phyloP scores from a whole-genome alignment of 2,113 vertebrate species.

The Fulmarus glacialis region DNA sequence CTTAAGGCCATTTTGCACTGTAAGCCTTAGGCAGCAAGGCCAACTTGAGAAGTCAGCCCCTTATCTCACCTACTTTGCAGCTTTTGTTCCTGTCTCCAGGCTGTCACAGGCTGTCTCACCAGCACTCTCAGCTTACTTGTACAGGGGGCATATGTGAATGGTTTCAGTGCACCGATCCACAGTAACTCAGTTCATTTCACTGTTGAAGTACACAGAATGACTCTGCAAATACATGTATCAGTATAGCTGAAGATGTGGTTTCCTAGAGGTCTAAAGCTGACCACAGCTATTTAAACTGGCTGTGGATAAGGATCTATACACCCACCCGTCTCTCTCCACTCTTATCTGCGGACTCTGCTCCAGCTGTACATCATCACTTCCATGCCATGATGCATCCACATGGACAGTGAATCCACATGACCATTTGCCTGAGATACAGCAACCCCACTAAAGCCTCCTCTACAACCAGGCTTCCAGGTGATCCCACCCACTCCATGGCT shows the following conservation, averaged over 20 bases:
- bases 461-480: background rate
- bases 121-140: background rate
- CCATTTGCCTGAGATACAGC: background rate
- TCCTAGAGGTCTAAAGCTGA: background rate
- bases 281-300: background rate
- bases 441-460: background rate
- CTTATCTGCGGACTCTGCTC: background rate
- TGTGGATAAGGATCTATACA: background rate
- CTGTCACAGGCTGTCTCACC: background rate
- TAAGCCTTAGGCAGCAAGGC: background rate
- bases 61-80: background rate
- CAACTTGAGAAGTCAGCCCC: background rate
- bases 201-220: background rate
- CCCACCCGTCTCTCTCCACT: background rate
- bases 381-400: background rate
- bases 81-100: background rate
- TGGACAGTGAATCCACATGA: accelerated
- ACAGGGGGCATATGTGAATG: accelerated
- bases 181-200: accelerated
- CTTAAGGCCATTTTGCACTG: background rate
- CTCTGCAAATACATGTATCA: accelerated
- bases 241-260: background rate
- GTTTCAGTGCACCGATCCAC: background rate
- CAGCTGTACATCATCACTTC: background rate
- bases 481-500: background rate